These are phyloP conservation scores for Picathartes gymnocephalus DNA, from an alignment of 2,113 vertebrate species.

Conservation along the genomic window DNA sequence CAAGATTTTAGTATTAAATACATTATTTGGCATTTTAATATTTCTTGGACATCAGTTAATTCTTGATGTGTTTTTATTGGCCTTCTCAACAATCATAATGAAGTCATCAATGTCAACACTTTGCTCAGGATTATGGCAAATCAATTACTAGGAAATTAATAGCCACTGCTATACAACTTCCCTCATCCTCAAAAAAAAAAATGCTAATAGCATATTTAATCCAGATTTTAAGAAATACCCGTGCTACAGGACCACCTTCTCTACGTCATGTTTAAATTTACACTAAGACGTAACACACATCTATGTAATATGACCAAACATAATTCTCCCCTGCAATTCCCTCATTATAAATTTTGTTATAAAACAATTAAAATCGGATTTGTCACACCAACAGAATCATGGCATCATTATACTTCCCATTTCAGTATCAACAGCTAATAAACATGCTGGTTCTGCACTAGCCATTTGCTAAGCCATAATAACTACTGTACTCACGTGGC, in stretches of 20 bases:
- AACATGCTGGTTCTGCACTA: neutral
- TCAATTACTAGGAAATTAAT: neutral
- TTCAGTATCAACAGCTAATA: neutral
- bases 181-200: neutral
- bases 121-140: neutral
- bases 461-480: neutral
- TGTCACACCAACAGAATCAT: neutral
- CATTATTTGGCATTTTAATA: neutral
- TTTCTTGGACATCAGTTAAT: neutral
- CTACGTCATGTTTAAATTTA: neutral
- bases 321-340: neutral
- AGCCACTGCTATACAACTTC: neutral
- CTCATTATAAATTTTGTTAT: neutral
- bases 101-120: neutral
- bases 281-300: neutral
- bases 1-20: neutral
- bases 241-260: neutral
- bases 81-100: neutral
- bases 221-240: neutral
- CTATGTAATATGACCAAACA: neutral
- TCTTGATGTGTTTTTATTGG: neutral
- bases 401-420: neutral
- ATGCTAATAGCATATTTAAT: neutral
- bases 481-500: fast-evolving
- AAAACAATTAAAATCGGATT: neutral